Evolutionary conservation across 2,888 invertebrate species (phyloP).

Genomic region (Amphipoea lucens): DNA sequence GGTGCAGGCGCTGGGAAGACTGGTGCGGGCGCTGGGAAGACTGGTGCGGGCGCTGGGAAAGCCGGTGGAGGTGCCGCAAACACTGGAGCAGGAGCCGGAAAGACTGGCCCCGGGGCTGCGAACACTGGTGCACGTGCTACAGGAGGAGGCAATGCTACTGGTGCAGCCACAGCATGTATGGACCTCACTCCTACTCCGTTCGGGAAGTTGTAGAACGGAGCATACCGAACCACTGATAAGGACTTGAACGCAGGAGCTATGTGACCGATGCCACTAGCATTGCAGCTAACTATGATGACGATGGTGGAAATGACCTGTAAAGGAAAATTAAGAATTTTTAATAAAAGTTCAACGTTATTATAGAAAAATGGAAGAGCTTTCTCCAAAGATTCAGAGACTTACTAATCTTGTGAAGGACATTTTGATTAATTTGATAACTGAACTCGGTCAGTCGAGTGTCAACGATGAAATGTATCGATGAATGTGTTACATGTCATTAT

Average conservation of each 20-base stretch:
- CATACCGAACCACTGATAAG: conserved; percentile 84
- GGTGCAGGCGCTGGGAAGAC: conserved; percentile 59
- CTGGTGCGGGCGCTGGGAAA: conserved; percentile 68
- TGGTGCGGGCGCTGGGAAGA: conserved; percentile 66
- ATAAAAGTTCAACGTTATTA: background rate
- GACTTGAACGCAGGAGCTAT: conserved; percentile 80
- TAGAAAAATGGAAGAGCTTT: background rate
- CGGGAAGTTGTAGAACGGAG: conserved; percentile 88
- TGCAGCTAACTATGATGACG: conserved; percentile 83
- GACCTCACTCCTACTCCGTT: conserved; percentile 81
- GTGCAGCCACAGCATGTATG: conserved; percentile 83
- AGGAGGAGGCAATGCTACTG: conserved; percentile 54
- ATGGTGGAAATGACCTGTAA: conserved; percentile 80
- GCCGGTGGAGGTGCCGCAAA: conserved; percentile 62
- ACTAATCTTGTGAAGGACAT: conserved; percentile 86
- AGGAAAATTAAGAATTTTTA: conserved; percentile 42
- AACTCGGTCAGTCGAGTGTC: conserved; percentile 84
- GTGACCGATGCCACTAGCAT: conserved; percentile 86
- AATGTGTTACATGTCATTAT: conserved; percentile 85
- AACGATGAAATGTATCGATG: conserved; percentile 82
- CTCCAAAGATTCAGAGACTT: conserved; percentile 69
- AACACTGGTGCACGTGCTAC: conserved; percentile 55
- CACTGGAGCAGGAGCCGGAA: conserved; percentile 44
- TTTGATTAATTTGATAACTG: conserved; percentile 71
- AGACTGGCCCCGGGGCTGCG: conserved; percentile 67